These are phyloP conservation scores for Calameuta pallipes DNA, from an alignment of 2,888 invertebrate species.

Conservation along the genomic window DNA sequence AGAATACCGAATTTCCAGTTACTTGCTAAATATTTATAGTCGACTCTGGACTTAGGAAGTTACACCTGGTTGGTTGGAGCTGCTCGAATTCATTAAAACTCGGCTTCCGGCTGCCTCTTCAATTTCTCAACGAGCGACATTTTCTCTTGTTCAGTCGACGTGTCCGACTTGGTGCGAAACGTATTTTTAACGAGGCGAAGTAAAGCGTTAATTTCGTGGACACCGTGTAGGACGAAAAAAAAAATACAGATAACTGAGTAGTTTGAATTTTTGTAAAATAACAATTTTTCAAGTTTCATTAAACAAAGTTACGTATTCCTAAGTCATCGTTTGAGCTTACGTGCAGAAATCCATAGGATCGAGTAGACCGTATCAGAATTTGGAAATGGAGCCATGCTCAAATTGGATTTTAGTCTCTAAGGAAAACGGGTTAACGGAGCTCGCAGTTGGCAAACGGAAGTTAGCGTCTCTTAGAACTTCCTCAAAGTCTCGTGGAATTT, in stretches of 20 bases:
- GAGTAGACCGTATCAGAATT: conserved; percentile 38
- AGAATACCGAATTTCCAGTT: not conserved
- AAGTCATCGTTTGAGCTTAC: not conserved
- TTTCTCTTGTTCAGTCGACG: not conserved
- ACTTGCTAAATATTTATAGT: not conserved
- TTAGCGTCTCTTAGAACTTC: conserved; percentile 38
- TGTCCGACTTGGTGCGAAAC: no score
- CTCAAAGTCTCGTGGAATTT: conserved; percentile 43
- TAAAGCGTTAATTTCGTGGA: not conserved
- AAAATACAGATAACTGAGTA: no score
- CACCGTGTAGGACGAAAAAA: no score
- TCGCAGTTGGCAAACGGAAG: conserved; percentile 40
- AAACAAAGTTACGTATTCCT: not conserved
- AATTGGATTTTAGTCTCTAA: conserved; percentile 52
- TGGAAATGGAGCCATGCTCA: conserved; percentile 48
- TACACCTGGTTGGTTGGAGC: not conserved
- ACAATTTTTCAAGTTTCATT: no score
- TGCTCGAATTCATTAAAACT: conserved; percentile 36
- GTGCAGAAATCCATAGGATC: not conserved
- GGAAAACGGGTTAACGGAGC: conserved; percentile 37
- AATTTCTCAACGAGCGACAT: conserved; percentile 26
- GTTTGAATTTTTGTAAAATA: no score
- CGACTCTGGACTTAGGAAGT: not conserved
- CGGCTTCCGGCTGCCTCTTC: conserved; percentile 28
- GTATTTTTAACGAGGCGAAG: not conserved